Evolutionary conservation across 2,888 invertebrate genomes (phyloP).

Genomic region (Tanytarsus gracilentus): DNA sequence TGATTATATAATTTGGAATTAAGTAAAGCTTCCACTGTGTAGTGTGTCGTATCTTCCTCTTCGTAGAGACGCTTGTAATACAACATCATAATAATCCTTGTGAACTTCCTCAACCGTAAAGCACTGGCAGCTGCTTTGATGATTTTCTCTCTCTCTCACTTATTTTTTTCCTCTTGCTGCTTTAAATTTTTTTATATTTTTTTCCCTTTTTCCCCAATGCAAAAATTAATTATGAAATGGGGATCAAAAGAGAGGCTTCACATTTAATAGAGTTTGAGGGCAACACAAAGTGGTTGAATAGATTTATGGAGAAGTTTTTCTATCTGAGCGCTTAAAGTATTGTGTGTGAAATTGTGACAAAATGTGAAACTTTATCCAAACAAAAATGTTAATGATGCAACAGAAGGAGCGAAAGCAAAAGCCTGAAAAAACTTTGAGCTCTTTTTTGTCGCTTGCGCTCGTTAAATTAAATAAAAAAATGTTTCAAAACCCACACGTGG

Average conservation of each 20-base stretch:
- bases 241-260: background rate
- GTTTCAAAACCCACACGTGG: too few species aligned
- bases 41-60: too few species aligned
- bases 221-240: conserved; percentile 2
- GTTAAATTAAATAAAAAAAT: too few species aligned
- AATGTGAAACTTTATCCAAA: background rate
- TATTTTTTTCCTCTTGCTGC: background rate
- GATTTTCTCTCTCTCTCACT: background rate
- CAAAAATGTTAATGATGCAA: conserved; percentile 10
- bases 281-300: background rate
- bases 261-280: background rate
- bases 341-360: background rate
- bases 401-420: too few species aligned
- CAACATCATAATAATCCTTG: too few species aligned
- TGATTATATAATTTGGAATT: too few species aligned
- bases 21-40: too few species aligned
- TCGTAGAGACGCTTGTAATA: too few species aligned
- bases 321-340: background rate
- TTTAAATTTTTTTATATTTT: background rate
- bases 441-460: too few species aligned
- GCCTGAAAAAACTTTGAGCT: too few species aligned
- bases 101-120: too few species aligned
- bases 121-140: too few species aligned
- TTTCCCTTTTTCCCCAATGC: background rate
- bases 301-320: background rate